Evolutionary conservation across 2,888 invertebrate species (phyloP).

Genomic region (Perithous albicinctus): DNA sequence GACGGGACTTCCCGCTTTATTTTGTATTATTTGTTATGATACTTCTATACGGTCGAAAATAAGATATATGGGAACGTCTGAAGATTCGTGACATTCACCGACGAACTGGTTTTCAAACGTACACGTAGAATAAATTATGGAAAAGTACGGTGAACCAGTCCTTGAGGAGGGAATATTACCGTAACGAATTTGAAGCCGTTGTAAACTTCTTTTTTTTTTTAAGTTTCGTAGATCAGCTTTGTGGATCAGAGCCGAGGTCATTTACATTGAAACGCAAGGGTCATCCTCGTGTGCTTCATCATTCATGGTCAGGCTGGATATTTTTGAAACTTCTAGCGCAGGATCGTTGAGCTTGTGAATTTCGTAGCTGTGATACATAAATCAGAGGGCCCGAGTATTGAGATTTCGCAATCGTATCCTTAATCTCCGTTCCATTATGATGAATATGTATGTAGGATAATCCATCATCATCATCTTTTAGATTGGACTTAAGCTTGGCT

Average conservation of each 20-base stretch:
- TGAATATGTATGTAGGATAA: background rate
- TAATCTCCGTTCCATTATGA: background rate
- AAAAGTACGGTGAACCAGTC: conserved; percentile 23
- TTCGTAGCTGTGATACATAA: background rate
- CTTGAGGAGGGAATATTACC: background rate
- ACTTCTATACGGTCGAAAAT: background rate
- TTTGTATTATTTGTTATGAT: conserved; percentile 6
- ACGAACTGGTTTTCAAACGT: conserved; percentile 9
- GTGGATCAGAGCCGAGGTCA: background rate
- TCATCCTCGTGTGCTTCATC: background rate
- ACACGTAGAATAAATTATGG: conserved; percentile 35
- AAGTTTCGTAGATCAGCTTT: background rate
- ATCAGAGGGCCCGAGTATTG: background rate
- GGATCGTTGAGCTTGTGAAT: background rate
- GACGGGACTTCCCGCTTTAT: background rate
- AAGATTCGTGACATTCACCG: background rate
- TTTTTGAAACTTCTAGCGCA: background rate
- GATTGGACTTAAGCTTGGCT: background rate
- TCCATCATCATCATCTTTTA: background rate
- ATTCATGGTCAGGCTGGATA: background rate
- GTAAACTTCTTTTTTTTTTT: no score
- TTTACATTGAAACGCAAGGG: conserved; percentile 7
- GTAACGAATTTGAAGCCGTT: conserved; percentile 16
- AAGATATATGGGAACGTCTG: background rate
- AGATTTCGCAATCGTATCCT: background rate